These are phyloP conservation scores for Melieria crassipennis DNA, from an alignment of 2,888 invertebrate species.

Conservation along the genomic window DNA sequence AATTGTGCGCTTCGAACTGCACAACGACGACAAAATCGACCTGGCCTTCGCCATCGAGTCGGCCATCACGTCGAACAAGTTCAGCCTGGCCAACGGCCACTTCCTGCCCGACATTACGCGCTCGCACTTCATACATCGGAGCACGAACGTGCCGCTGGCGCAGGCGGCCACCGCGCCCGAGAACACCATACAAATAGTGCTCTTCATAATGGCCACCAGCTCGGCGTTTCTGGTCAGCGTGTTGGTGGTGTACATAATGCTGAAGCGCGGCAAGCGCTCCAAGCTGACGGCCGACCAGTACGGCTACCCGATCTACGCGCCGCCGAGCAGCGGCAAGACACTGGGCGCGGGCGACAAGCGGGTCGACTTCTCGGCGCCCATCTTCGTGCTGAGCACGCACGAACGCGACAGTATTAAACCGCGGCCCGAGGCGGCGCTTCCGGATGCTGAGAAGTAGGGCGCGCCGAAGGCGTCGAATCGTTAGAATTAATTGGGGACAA, in stretches of 20 bases:
- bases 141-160: slow-evolving; percentile 47
- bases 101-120: slow-evolving; percentile 73
- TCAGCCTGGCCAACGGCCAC: slow-evolving; percentile 57
- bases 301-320: slow-evolving; percentile 45
- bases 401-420: slow-evolving; percentile 50
- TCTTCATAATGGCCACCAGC: slow-evolving; percentile 80
- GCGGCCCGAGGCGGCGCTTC: background rate
- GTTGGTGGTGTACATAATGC: slow-evolving; percentile 77
- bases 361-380: slow-evolving; percentile 62
- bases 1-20: slow-evolving; percentile 72
- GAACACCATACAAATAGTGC: slow-evolving; percentile 75
- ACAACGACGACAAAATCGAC: slow-evolving; percentile 80
- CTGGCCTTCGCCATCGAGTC: slow-evolving; percentile 82
- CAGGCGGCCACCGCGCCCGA: slow-evolving; percentile 63
- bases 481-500: background rate
- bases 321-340: slow-evolving; percentile 36
- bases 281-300: slow-evolving; percentile 42
- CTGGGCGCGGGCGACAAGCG: slow-evolving; percentile 52
- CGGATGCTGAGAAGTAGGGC: background rate
- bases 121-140: slow-evolving; percentile 71
- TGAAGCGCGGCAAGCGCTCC: slow-evolving; percentile 72
- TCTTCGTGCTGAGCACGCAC: slow-evolving; percentile 63
- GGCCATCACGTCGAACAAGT: slow-evolving; percentile 69
- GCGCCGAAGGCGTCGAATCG: background rate
- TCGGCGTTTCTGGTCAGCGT: slow-evolving; percentile 84